phyloP scores from a whole-genome alignment of 1,140 invertebrate genomes.

The Drosophila willistoni region DNA sequence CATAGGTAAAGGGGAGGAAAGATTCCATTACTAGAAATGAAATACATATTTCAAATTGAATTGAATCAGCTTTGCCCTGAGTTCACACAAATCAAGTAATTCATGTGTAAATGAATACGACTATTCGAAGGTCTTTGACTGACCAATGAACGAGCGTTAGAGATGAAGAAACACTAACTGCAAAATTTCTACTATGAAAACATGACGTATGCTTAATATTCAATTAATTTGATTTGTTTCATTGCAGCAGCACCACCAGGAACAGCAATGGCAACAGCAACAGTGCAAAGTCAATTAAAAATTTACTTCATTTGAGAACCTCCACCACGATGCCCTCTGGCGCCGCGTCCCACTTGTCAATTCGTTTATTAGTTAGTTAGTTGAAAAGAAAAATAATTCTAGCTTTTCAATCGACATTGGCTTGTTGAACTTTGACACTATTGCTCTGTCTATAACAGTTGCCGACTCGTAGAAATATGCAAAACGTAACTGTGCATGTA shows the following conservation, averaged over 20 bases:
- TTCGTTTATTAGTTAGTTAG: constrained; percentile 29
- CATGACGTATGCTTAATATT: constrained; percentile 71
- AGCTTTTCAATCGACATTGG: constrained; percentile 43
- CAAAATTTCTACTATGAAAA: constrained; percentile 34
- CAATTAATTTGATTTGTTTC: constrained; percentile 72
- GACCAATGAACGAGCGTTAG: constrained; percentile 8
- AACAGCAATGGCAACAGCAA: constrained; percentile 10
- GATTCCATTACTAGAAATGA: not conserved
- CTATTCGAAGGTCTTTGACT: constrained; percentile 41
- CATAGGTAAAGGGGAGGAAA: not conserved
- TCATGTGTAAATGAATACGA: not conserved
- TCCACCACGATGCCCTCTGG: too few relatives aligned
- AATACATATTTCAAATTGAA: constrained; percentile 8
- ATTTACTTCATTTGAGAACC: constrained; percentile 50
- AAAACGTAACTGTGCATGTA: constrained; percentile 28
- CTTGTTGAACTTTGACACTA: constrained; percentile 63
- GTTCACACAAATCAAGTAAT: not conserved
- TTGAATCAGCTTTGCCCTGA: not conserved
- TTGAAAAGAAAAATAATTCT: constrained; percentile 45
- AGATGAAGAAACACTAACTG: constrained; percentile 37
- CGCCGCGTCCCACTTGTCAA: not conserved
- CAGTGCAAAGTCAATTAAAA: constrained; percentile 70
- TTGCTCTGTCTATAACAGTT: constrained; percentile 9
- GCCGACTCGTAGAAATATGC: constrained; percentile 14
- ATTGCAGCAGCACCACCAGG: constrained; percentile 20